Percentiles rank a stretch among this genome's conserved stretches.
Evolutionary conservation across 1,140 invertebrate genomes (phyloP).

Genomic region (Andricus grossulariae): DNA sequence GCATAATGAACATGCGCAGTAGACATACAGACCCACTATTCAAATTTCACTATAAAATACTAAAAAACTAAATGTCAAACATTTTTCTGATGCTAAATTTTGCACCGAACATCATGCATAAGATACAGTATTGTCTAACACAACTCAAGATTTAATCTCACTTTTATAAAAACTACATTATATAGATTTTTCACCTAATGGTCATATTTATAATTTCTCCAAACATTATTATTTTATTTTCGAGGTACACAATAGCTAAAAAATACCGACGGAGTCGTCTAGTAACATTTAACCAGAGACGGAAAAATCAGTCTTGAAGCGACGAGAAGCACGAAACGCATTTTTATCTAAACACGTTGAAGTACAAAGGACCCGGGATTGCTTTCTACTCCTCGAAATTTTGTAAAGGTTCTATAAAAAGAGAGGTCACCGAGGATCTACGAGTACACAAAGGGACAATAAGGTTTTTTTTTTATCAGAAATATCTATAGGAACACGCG

Average conservation of each 20-base stretch:
- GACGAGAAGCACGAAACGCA: conserved; percentile 3
- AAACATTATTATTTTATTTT: neutral
- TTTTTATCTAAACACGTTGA: neutral
- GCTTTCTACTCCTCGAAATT: neutral
- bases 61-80: conserved; percentile 21
- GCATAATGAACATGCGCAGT: neutral
- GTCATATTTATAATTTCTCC: neutral
- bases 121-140: conserved; percentile 9
- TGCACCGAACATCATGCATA: conserved; percentile 5
- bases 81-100: conserved; percentile 18
- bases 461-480: neutral
- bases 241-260: neutral
- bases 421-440: neutral
- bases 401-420: conserved; percentile 8
- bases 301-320: conserved; percentile 29
- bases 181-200: conserved; percentile 9
- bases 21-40: too few species aligned
- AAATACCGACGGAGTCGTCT: neutral
- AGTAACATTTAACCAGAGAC: conserved; percentile 31
- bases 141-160: conserved; percentile 23
- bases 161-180: neutral
- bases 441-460: neutral
- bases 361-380: neutral
- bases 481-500: conserved; percentile 1
- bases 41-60: neutral